A percentile compares a stretch with the other conserved stretches of the same genome.
phyloP scores from a whole-genome alignment of 2,888 invertebrate genomes.

The Cordylochernes scorpioides region DNA sequence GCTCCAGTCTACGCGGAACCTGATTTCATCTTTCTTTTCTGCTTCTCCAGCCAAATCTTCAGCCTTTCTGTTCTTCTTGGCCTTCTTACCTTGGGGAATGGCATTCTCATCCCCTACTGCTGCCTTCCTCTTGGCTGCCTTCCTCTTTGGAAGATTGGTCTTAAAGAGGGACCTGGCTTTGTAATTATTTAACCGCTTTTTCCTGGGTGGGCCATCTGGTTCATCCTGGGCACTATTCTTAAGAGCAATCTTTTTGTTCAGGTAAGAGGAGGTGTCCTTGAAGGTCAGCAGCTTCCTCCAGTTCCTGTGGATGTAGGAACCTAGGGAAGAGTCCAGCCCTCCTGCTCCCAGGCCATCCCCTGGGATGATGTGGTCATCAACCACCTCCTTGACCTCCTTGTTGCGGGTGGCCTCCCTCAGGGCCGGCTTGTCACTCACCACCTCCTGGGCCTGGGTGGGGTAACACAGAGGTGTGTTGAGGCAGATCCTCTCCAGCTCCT shows the following conservation, averaged over 20 bases:
- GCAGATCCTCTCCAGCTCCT: slow-evolving; percentile 37
- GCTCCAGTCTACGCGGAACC: slow-evolving; percentile 32
- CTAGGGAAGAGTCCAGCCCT: slow-evolving; percentile 41
- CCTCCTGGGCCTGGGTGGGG: slow-evolving; percentile 10
- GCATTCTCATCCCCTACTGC: background rate
- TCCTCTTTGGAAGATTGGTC: too few species aligned
- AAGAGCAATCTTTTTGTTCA: too few species aligned
- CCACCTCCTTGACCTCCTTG: slow-evolving; percentile 25
- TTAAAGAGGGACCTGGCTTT: too few species aligned
- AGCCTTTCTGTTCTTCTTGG: slow-evolving; percentile 5
- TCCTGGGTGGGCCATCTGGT: too few species aligned
- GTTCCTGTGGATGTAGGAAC: slow-evolving; percentile 23
- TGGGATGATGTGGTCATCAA: slow-evolving; percentile 31
- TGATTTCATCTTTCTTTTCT: slow-evolving; percentile 31
- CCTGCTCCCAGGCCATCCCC: slow-evolving; percentile 44
- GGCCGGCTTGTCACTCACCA: slow-evolving; percentile 21
- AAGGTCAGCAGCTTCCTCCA: slow-evolving; percentile 8
- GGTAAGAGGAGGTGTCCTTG: background rate
- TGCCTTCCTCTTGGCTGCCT: background rate
- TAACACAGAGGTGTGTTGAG: slow-evolving; percentile 35
- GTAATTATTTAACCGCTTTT: too few species aligned
- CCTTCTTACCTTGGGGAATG: background rate
- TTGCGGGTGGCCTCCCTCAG: slow-evolving; percentile 26
- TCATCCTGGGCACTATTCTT: too few species aligned
- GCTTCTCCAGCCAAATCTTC: slow-evolving; percentile 38